A percentile compares a stretch with the other conserved stretches of the same genome.
Conservation (phyloP, 2,113 vertebrate genomes). For the Callipepla squamata region DNA sequence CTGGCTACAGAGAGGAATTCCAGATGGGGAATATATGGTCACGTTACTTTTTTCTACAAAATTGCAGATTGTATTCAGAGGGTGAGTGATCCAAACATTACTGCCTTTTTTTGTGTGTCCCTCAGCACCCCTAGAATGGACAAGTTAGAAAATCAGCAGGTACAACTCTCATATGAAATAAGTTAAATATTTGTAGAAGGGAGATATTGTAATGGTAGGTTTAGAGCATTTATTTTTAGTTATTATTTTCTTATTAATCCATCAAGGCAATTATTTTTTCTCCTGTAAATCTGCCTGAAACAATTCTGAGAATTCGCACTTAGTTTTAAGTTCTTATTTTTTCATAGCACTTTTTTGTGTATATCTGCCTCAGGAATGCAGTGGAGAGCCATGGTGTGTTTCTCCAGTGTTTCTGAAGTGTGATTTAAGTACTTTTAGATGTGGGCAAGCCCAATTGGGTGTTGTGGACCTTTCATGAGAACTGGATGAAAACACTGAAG, state of each 20-base stretch:
- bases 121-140: background rate
- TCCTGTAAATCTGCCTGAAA: background rate
- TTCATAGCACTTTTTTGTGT: background rate
- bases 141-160: background rate
- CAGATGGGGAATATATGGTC: background rate
- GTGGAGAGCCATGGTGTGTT: background rate
- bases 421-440: background rate
- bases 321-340: background rate
- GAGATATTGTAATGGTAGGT: background rate
- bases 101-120: background rate
- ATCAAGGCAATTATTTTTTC: background rate
- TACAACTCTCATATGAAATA: background rate
- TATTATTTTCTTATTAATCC: background rate
- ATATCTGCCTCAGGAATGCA: background rate
- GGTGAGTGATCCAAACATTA: background rate
- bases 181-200: background rate
- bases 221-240: background rate
- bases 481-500: background rate
- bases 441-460: background rate
- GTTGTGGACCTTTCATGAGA: background rate
- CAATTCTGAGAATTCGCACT: background rate
- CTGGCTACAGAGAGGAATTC: background rate
- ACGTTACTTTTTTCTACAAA: background rate
- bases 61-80: background rate
- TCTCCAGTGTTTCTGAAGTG: background rate